Conservation (phyloP, 2,888 invertebrate genomes). For the Heliothis peltigera region DNA sequence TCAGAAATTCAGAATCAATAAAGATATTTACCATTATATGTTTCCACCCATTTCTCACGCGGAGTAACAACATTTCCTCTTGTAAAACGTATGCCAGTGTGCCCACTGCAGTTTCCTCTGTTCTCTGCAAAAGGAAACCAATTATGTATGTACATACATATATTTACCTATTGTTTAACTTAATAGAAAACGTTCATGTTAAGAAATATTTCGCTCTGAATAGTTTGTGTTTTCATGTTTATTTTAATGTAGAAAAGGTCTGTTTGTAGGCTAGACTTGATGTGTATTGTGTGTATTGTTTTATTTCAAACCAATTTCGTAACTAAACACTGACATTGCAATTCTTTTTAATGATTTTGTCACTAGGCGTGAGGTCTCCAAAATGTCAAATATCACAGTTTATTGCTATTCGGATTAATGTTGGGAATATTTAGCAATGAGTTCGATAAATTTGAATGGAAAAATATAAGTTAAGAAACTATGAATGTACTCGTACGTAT, state of each 20-base stretch:
- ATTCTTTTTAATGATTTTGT: too few species aligned
- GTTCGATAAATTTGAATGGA: too few species aligned
- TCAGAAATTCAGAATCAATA: conserved; percentile 18
- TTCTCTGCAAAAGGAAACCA: conserved; percentile 71
- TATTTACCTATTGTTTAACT: conserved; percentile 50
- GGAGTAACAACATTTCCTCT: conserved; percentile 78
- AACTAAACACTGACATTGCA: too few species aligned
- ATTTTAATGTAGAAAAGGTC: conserved; percentile 7
- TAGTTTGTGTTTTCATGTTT: conserved; percentile 36
- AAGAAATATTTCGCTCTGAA: conserved; percentile 48
- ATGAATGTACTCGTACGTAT: too few species aligned
- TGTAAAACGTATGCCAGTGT: conserved; percentile 82
- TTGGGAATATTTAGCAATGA: too few species aligned
- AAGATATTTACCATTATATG: conserved; percentile 72
- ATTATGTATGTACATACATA: conserved; percentile 49
- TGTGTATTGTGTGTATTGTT: too few species aligned
- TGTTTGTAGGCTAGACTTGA: not conserved
- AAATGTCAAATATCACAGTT: too few species aligned
- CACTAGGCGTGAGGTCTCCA: too few species aligned
- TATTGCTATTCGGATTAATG: too few species aligned
- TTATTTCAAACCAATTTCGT: too few species aligned
- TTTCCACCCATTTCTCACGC: conserved; percentile 80
- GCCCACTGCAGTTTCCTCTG: conserved; percentile 74
- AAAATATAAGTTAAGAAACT: too few species aligned
- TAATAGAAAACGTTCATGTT: conserved; percentile 36